Base-by-base conservation (phyloP, 2,797 vertebrate species). In the Sphenodon punctatus region DNA sequence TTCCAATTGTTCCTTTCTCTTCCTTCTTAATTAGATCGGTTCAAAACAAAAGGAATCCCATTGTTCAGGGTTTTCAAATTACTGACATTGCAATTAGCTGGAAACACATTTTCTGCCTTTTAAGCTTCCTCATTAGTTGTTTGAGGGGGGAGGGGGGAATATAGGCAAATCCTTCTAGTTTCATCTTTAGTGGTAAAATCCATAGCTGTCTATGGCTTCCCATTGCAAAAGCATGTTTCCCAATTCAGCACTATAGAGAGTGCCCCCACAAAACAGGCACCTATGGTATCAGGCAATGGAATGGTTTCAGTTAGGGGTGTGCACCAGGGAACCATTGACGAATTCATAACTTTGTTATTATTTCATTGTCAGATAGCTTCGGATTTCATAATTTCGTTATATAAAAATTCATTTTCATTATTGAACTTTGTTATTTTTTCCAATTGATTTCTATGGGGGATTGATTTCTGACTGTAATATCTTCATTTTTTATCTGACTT, bases 1-100 rank as follows among this genome's bases (percentile, higher is more conserved):
- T 88, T 77, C 49, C 75, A 55, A 82, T 48, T 7, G 13, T 84
- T 65, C 69, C 70, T 81, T 89, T 25, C 87, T 78, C 71, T 65
- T 86, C 41, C 87, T 80, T 81, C 27, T 13, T 88, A 86, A 85
- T 86, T 79, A 82, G 67, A 71, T 75, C 73, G 61, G 39, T 64
- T 72, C 49, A 48, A 80, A 46, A 16, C 36, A n/a, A 68, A 83
- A 75, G 4, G 3, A 76, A 56, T 17, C 8, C 77, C 72, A 58
- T 66, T 90, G 67, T 77, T n/a, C 36, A 84, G 60, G 27, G 5
- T 20, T 6, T 82, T 87, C 42, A 61, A 65, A 72, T 68, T 84
- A 51, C 27, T 32, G 68, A 38, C 41, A 77, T 23, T 79, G 46
- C 61, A 82, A 89, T 88, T 86, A 87, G 34, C 0, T 3, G 12